These are phyloP conservation scores for Centropus bengalensis DNA, from an alignment of 2,113 vertebrate species.

Conservation along the genomic window DNA sequence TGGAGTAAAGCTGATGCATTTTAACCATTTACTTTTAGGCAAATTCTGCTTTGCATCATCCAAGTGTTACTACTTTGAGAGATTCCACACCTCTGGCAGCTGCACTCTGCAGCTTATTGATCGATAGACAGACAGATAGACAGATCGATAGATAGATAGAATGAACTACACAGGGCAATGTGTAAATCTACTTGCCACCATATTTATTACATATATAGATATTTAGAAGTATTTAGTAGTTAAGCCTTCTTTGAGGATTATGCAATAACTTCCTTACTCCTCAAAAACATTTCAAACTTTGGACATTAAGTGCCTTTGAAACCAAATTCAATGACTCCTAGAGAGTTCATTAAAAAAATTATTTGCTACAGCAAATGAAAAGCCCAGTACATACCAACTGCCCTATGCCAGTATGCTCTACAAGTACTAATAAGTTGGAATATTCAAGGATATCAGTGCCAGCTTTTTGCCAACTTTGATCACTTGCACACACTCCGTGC, in stretches of 20 bases:
- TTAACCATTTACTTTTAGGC: neutral
- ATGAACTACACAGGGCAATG: neutral
- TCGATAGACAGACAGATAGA: too few species aligned
- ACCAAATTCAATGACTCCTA: neutral
- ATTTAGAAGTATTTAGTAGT: neutral
- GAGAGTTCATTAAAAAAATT: neutral
- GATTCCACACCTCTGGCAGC: neutral
- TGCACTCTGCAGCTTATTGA: neutral
- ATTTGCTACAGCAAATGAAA: neutral
- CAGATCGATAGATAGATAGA: too few species aligned
- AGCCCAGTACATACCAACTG: neutral
- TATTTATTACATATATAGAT: neutral
- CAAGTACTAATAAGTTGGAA: neutral
- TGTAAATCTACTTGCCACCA: neutral
- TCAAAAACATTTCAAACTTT: neutral
- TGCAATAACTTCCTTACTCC: neutral
- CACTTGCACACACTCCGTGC: neutral
- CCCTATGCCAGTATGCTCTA: neutral
- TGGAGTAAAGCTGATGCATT: neutral
- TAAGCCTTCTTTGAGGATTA: neutral
- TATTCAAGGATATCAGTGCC: neutral
- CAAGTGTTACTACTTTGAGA: neutral
- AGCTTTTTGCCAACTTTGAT: neutral
- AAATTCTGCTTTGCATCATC: neutral
- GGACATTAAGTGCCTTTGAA: neutral